Percentiles rank a stretch among this genome's conserved stretches.
Conservation (phyloP, 2,888 invertebrate species). For the Laothoe populi region DNA sequence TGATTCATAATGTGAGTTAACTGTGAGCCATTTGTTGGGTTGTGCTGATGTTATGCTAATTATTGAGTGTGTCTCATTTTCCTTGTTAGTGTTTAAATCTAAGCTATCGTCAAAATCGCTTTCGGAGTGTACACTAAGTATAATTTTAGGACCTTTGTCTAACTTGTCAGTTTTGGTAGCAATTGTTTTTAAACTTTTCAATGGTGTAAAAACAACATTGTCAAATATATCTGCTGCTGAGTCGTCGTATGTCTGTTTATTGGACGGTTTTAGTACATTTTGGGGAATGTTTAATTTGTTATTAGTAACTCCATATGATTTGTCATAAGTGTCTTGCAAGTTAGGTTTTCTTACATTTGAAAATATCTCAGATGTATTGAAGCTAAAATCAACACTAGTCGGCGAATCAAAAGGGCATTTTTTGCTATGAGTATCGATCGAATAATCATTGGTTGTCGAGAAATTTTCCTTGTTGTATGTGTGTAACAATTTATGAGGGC, state of each 20-base stretch:
- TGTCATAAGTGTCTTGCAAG: constrained; percentile 69
- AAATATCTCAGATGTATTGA: constrained; percentile 75
- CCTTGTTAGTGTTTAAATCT: constrained; percentile 62
- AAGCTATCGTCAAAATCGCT: constrained; percentile 72
- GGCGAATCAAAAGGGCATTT: constrained; percentile 74
- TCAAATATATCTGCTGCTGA: constrained; percentile 68
- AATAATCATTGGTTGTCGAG: constrained; percentile 52
- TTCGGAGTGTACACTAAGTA: constrained; percentile 69
- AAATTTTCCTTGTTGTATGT: constrained; percentile 62
- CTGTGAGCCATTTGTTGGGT: constrained; percentile 63
- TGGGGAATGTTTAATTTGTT: constrained; percentile 40
- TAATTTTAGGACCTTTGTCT: constrained; percentile 68
- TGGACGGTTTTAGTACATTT: constrained; percentile 66
- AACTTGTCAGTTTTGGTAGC: constrained; percentile 61
- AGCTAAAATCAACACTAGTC: constrained; percentile 60
- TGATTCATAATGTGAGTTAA: constrained; percentile 50
- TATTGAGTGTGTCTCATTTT: constrained; percentile 71
- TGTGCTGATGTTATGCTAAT: constrained; percentile 64
- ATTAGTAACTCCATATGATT: constrained; percentile 47
- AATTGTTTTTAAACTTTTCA: constrained; percentile 50
- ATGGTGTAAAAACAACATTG: constrained; percentile 72
- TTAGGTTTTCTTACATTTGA: constrained; percentile 60
- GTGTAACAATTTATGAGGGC: constrained; percentile 53
- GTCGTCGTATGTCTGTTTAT: constrained; percentile 52
- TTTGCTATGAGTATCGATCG: constrained; percentile 46